Base-by-base conservation (phyloP, 2,888 invertebrate genomes). In the Scaptomyza caliginosa region DNA sequence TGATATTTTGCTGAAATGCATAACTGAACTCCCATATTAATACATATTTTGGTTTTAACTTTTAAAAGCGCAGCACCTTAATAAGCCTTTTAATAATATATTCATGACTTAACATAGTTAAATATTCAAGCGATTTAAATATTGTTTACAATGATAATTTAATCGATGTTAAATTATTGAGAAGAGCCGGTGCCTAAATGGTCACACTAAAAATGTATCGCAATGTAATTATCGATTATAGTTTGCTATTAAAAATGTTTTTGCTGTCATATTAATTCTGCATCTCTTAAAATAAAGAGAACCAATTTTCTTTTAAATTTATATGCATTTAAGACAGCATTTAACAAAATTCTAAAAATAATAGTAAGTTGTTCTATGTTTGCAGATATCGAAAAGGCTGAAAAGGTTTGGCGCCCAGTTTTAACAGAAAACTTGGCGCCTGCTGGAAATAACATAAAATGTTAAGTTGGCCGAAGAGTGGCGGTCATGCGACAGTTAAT, bases 391-490 rank as follows among this genome's bases (percentile, higher is more conserved):
- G 13, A 32, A 13, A 32, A 2, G 32, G 3, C 6, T 8, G 7
- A 7, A 32, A 0, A 32, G 32, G 7, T 32, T 32, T 32, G 32
- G 43, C 26, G 43, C 43, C 7, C 7, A 17, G 6, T 28, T 8
- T 3, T 23, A 42, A 17, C 17, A 6, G 3, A 10, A 5, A 24
- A 19, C 4, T 58, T 57, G 28, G 38, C 58, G 30, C 58, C n/a
- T 7, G 7, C 38, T 59, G 46, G 38, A 19, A 59, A 21, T 13
- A 26, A 8, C 58, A 11, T 4, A 7, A 8, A 10, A 30, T 57
- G 30, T 45, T 46, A 46, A 24, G n/a, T 58, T 59, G 13, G n/a
- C 24, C 32, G 8, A 21, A 16, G 58, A 46, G 30, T 17, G 5
- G 11, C 13, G 8, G 11, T 11, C 16, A 19, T n/a, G 5, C 21